These are phyloP conservation scores for Sebastes oblongus DNA, from an alignment of 2,797 vertebrate species.

Conservation along the genomic window DNA sequence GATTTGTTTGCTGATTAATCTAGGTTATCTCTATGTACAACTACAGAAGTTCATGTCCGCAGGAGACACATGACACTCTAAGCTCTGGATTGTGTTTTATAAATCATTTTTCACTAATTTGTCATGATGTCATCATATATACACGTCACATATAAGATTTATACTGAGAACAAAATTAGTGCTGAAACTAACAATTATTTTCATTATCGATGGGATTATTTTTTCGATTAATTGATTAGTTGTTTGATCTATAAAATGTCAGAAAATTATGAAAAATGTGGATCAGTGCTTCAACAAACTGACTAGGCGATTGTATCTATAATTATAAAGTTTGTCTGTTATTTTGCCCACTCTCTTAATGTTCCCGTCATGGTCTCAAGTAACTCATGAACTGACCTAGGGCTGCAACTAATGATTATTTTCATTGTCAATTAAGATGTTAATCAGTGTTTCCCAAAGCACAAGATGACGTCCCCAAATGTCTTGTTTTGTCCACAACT, in stretches of 20 bases:
- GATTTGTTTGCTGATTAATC: conserved; percentile 38
- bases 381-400: conserved; percentile 11
- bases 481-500: no score
- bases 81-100: neutral
- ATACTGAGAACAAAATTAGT: neutral
- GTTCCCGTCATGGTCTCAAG: neutral
- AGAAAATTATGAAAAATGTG: no score
- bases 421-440: no score
- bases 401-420: no score
- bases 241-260: no score
- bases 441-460: no score
- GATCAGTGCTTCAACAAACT: neutral
- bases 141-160: no score
- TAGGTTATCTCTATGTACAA: conserved; percentile 43
- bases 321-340: neutral
- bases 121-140: neutral
- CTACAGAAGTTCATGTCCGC: neutral
- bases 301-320: neutral
- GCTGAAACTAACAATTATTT: no score
- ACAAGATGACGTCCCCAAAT: no score
- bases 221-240: no score
- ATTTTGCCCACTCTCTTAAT: neutral
- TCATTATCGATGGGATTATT: no score
- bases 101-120: neutral
- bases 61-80: neutral